phyloP scores from a whole-genome alignment of 2,888 invertebrate species.

The Limnephilus rhombicus region DNA sequence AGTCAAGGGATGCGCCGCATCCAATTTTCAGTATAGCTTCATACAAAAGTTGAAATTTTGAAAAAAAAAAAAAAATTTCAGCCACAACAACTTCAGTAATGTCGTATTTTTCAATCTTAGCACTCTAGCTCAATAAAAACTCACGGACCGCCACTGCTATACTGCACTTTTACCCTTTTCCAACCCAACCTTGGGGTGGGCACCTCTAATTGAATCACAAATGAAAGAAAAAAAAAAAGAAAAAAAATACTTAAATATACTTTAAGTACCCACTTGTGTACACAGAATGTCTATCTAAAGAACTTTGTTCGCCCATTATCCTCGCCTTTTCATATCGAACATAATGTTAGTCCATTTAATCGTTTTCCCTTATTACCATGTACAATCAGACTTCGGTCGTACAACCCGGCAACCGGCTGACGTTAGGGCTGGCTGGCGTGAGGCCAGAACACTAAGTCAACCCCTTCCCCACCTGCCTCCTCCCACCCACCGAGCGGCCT shows the following conservation, averaged over 20 bases:
- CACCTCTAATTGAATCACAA: background rate
- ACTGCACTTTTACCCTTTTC: background rate
- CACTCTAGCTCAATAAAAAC: too few relatives aligned
- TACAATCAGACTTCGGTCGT: slow-evolving; percentile 11
- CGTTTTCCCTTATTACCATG: slow-evolving; percentile 3
- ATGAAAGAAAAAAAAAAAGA: background rate
- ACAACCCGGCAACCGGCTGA: slow-evolving; percentile 4
- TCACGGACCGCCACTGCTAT: too few relatives aligned
- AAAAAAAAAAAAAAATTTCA: too few relatives aligned
- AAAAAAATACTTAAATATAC: background rate
- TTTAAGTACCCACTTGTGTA: background rate
- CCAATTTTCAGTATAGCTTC: too few relatives aligned
- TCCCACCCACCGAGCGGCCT: background rate
- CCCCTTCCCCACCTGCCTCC: background rate
- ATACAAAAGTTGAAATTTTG: too few relatives aligned
- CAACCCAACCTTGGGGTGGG: background rate
- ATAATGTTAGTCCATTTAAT: background rate
- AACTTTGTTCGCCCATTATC: background rate
- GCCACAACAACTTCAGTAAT: too few relatives aligned
- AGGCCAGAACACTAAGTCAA: background rate
- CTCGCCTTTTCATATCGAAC: background rate
- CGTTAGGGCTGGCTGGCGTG: background rate
- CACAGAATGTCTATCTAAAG: background rate
- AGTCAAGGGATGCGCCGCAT: too few relatives aligned
- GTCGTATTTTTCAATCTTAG: too few relatives aligned